These are phyloP conservation scores for Gadopsis bispinosus DNA, from an alignment of 2,797 vertebrate genomes.

Conservation along the genomic window DNA sequence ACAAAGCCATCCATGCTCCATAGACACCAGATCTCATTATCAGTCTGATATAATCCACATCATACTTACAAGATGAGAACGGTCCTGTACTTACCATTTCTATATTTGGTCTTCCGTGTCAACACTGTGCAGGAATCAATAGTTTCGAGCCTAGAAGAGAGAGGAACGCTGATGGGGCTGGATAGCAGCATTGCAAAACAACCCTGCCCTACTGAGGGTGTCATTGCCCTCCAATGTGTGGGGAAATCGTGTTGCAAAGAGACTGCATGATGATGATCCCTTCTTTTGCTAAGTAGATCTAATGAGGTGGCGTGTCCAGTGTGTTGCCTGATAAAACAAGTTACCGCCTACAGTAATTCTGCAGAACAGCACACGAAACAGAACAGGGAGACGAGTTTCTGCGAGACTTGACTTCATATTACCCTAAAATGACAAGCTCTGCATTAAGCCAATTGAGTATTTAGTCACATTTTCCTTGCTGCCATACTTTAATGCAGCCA, in stretches of 20 bases:
- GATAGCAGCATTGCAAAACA: conserved; percentile 11
- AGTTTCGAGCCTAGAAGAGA: conserved; percentile 53
- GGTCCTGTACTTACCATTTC: conserved; percentile 72
- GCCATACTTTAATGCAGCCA: conserved; percentile 14
- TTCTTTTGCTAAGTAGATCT: conserved; percentile 8
- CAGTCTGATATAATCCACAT: not conserved
- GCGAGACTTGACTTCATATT: conserved; percentile 18
- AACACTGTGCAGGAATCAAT: conserved; percentile 65
- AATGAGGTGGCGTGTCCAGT: conserved; percentile 11
- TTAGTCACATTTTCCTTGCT: conserved; percentile 60
- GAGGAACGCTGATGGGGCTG: conserved; percentile 47
- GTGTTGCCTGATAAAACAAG: not conserved
- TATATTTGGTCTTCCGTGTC: conserved; percentile 67
- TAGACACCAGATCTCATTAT: conserved; percentile 24
- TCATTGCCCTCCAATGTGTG: not conserved
- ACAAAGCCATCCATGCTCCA: conserved; percentile 43
- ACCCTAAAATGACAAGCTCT: conserved; percentile 8
- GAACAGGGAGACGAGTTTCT: conserved; percentile 8
- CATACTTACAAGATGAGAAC: conserved; percentile 23
- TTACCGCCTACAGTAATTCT: not conserved
- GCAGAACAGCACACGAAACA: conserved; percentile 1
- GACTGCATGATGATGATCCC: conserved; percentile 3
- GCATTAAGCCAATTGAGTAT: conserved; percentile 24
- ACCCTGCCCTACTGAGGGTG: conserved; percentile 2
- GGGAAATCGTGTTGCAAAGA: conserved; percentile 5